Evolutionary conservation across 2,113 vertebrate species (phyloP).

Genomic region (Pluvialis apricaria): DNA sequence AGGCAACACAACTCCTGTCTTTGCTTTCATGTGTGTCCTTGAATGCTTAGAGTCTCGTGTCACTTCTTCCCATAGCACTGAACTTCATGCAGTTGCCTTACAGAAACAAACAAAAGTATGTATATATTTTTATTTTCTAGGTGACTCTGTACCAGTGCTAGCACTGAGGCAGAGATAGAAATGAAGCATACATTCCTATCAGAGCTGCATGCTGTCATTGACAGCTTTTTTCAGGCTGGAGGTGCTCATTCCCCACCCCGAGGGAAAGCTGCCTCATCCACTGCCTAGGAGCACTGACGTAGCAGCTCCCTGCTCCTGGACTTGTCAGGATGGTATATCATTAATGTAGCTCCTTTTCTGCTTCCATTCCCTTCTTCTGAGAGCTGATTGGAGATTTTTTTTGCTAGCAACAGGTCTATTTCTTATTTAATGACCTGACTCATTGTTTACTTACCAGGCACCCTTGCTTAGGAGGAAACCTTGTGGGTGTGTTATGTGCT

Average conservation of each 20-base stretch:
- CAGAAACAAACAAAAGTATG: not conserved
- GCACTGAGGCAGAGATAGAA: not conserved
- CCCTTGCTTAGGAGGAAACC: not conserved
- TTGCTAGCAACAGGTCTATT: not conserved
- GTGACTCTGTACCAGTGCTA: not conserved
- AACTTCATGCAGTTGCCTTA: not conserved
- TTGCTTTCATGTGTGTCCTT: not conserved
- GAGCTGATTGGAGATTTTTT: not conserved
- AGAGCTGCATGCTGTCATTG: not conserved
- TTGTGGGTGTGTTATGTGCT: not conserved
- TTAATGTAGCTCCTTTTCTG: not conserved
- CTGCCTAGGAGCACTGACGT: not conserved
- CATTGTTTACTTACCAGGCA: not conserved
- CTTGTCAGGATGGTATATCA: not conserved
- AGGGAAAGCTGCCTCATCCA: not conserved
- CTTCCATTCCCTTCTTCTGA: not conserved
- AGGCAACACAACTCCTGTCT: not conserved
- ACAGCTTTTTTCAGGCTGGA: not conserved
- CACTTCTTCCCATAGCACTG: not conserved
- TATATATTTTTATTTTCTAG: not conserved
- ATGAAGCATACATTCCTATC: not conserved
- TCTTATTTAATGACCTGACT: not conserved
- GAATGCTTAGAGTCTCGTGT: not conserved
- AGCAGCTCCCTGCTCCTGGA: not conserved
- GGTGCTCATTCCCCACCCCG: not conserved